Evolutionary conservation across 2,797 vertebrate genomes (phyloP), one percentile per base, ranked within the genome.

Genomic region (Heteromormyrus szaboi): DNA sequence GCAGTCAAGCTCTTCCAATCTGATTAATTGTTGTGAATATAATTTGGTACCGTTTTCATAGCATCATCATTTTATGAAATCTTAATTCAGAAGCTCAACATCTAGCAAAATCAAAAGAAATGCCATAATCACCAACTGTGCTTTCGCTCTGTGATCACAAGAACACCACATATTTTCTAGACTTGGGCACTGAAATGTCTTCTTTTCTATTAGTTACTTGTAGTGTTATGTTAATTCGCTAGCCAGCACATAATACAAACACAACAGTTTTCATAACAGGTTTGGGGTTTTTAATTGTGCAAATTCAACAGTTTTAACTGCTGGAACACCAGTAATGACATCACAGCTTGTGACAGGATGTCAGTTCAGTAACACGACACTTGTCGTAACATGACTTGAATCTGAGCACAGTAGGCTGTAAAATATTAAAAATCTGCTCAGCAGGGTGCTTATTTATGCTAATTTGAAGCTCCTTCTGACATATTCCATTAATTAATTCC

Each of bases 401-500:
- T 86, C 25, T 86, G n/a, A 51, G 22, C 83, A 37, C 29, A 33
- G 29, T 29, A 41, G 51, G 19, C 51, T 41, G 33, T 46, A 46
- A 65, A 65, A 46, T 87, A 92, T 93, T 92, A 93, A 93, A 93
- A 89, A 89, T 91, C 89, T 92, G 91, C 91, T 3, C 33, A 65
- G 88, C 93, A 90, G 91, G 89, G 88, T 44, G 91, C 94, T 92
- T 90, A 94, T 92, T 89, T 92, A 92, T 95, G 89, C 91, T 91
- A 93, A 8, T 72, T 93, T 90, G 59, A 92, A 89, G 87, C 89
- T 94, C 90, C 86, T 89, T 86, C 90, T 93, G 93, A 95, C 94
- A 94, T 72, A 72, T 93, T 93, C 92, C 93, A 90, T 91, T 94
- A 95, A 95, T 95, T 90, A 93, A 95, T 95, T 95, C 94, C 91